Base-by-base conservation (phyloP, 1,140 invertebrate genomes). In the Bombus confusus region DNA sequence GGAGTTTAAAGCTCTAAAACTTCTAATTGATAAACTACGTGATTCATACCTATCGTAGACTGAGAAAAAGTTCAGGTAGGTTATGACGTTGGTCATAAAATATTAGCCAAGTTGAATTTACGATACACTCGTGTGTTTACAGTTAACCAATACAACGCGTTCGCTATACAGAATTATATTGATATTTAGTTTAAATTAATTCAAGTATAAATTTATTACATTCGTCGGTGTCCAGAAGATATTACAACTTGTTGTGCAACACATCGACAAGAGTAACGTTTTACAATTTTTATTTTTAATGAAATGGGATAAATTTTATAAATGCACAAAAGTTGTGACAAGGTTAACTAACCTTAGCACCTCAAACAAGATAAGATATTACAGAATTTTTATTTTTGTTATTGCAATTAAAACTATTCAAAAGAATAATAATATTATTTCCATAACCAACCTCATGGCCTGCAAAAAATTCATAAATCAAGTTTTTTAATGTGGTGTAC, bases 21-120 rank as follows among this genome's bases (percentile, higher is more conserved):
- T 86, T 72, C 52, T 78, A 83, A 76, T 83, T 86, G 80, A 86
- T 83, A 85, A 87, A 87, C 86, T 87, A 87, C 83, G 86, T 80
- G 83, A 87, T 87, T 87, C 86, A 85, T 85, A 69, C n/a, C 47
- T 87, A 75, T 79, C 68, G 9, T 78, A 79, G 52, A 59, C 59
- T 64, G 64, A 86, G 69, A 83, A 72, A 52, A 80, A 64, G 41
- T 74, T 77, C 71, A 86, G 85, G 73, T 86, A 86, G 85, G 85
- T 86, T 86, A 83, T 82, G 85, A 86, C 69, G 80, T 83, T 82
- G 66, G 80, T 86, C 72, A 18, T 47, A 62, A 86, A 64, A 43
- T 86, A 74, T 76, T 86, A 82, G 41, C n/a, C 13, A 52, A 62
- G 15, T 31, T 69, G 37, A 28, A 71, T 72, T 80, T 72, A 71